These are phyloP conservation scores for Tetragnatha montana DNA, from an alignment of 2,888 invertebrate genomes.

Conservation along the genomic window DNA sequence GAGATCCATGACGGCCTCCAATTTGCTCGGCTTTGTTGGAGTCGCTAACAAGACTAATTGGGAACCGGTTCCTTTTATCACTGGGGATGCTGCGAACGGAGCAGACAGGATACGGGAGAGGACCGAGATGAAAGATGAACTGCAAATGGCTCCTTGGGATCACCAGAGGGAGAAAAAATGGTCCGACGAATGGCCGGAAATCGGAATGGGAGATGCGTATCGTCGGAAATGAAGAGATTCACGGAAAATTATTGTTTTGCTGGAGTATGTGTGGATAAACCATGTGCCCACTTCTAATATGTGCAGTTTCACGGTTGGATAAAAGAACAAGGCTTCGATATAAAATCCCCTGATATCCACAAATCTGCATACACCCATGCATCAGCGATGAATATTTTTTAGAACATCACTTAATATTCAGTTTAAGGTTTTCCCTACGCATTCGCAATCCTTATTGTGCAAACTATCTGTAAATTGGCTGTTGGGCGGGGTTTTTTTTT, in stretches of 20 bases:
- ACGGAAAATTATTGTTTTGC: background rate
- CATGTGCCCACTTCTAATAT: too few relatives aligned
- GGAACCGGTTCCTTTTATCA: conserved; percentile 17
- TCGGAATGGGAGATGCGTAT: background rate
- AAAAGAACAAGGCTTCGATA: too few relatives aligned
- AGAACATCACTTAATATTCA: too few relatives aligned
- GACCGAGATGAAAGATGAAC: conserved; percentile 51
- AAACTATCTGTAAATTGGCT: too few relatives aligned
- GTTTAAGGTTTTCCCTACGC: too few relatives aligned
- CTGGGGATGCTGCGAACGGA: background rate
- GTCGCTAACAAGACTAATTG: conserved; percentile 28
- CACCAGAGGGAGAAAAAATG: conserved; percentile 1
- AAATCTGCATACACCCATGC: too few relatives aligned
- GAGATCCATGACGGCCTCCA: background rate
- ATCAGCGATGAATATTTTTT: too few relatives aligned
- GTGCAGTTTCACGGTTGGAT: too few relatives aligned
- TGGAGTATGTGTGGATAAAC: background rate
- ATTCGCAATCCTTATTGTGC: too few relatives aligned
- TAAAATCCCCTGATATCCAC: too few relatives aligned
- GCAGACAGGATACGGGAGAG: background rate
- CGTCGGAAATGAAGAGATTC: background rate
- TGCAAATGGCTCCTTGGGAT: conserved; percentile 38
- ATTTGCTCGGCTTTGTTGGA: background rate
- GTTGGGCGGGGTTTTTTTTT: too few relatives aligned
- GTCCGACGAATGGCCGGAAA: background rate